Evolutionary conservation across 2,888 invertebrate species (phyloP), one percentile per base, ranked within the genome.

Genomic region (Caradrina clavipalpis): DNA sequence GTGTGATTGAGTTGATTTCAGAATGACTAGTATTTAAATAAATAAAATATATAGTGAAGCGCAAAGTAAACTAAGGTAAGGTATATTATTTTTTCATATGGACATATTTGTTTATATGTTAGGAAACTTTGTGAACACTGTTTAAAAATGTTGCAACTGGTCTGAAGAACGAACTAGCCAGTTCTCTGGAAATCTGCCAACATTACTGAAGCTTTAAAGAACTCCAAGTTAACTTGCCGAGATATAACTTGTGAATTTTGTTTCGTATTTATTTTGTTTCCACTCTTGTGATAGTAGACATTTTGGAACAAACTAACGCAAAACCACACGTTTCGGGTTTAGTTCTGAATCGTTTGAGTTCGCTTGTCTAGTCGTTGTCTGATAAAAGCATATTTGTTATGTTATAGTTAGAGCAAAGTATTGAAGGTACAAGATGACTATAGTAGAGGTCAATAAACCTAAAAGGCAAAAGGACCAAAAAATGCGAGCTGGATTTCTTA

Each of bases 141-240:
- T 47, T 47, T 47, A 66, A 50, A 74, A 74, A 65, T 50, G 53
- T 67, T 53, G 26, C 55, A 73, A 68, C 49, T 53, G 58, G 69
- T 49, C 49, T 49, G n/a, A 71, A 31, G 78, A 56, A 31, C 47
- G 65, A 72, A 74, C 60, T 61, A 47, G 76, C 51, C 19, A n/a
- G 61, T 69, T 81, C 77, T 61, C 78, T 85, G 85, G 85, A 78
- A 72, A 63, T 56, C 62, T 63, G 85, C 85, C 85, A 85, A 84
- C 76, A 67, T 75, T 66, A 72, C 71, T 50, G 59, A 51, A 45
- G 68, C 70, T 69, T 75, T 81, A 66, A 63, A 77, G 78, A 65
- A 78, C 62, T 63, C 56, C 35, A 69, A 81, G 73, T 76, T 68
- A 76, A 76, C 64, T 80, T 61, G 58, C 65, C 39, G 62, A 63